Evolutionary conservation across 2,113 vertebrate genomes (phyloP).

Genomic region (Sceloporus tristichus): DNA sequence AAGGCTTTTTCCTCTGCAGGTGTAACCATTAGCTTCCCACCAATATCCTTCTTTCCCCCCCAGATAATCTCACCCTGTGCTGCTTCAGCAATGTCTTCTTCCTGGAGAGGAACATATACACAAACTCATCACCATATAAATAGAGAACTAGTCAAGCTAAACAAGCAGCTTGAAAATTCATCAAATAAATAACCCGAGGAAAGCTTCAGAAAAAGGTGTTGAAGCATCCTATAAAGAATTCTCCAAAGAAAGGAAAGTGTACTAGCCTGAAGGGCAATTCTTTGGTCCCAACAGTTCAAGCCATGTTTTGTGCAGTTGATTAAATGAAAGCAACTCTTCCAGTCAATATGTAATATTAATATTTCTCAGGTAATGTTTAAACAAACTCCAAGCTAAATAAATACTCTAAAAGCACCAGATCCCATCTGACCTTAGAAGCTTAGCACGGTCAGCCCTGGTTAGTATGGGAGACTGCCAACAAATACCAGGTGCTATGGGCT

Average conservation of each 20-base stretch:
- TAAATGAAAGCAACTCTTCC: background rate
- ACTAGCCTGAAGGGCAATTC: background rate
- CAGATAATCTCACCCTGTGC: background rate
- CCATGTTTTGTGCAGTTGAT: background rate
- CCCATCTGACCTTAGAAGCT: too few species aligned
- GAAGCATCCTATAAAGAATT: background rate
- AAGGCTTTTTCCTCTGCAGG: background rate
- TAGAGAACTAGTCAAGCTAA: background rate
- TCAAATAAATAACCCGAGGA: background rate
- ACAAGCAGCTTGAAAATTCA: background rate
- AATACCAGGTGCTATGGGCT: too few species aligned
- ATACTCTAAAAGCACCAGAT: too few species aligned
- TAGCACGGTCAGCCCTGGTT: too few species aligned
- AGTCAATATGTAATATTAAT: too few species aligned
- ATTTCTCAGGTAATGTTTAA: too few species aligned
- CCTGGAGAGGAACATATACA: background rate
- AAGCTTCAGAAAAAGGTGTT: background rate
- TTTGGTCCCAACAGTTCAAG: background rate
- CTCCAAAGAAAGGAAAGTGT: background rate
- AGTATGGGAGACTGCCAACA: too few species aligned
- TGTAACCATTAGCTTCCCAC: conserved; percentile 26
- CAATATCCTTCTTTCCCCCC: conserved; percentile 16
- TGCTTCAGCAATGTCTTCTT: background rate
- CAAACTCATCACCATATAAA: conserved; percentile 12
- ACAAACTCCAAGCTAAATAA: too few species aligned